Evolutionary conservation across 2,888 invertebrate genomes (phyloP).

Genomic region (Hoplodrina blanda): DNA sequence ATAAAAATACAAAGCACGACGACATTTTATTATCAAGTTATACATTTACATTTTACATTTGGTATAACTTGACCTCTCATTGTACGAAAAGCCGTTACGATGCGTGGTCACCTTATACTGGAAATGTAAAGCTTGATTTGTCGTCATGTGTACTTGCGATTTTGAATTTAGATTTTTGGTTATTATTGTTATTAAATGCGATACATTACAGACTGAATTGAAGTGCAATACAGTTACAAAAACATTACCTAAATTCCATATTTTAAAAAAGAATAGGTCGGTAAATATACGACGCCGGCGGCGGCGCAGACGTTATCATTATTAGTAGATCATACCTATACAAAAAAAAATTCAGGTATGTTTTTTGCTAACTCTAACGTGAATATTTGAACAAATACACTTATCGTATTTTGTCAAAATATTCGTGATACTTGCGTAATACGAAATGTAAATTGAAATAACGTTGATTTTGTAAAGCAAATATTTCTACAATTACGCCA

Average conservation of each 20-base stretch:
- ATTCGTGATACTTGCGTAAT: neutral
- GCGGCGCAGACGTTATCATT: neutral
- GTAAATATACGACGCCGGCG: neutral
- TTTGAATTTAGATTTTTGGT: slow-evolving; percentile 6
- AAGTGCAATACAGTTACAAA: slow-evolving; percentile 46
- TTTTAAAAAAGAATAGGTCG: neutral
- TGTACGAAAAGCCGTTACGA: neutral
- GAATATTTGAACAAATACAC: too few species aligned
- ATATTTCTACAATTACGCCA: neutral
- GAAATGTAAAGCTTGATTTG: neutral
- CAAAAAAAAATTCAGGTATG: too few species aligned
- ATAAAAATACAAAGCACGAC: slow-evolving; percentile 20
- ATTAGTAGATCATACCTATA: neutral
- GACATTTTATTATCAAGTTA: neutral
- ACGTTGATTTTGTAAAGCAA: neutral
- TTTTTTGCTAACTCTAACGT: too few species aligned
- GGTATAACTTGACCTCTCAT: neutral
- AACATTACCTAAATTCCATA: slow-evolving; percentile 1
- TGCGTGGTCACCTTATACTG: neutral
- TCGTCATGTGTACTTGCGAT: neutral
- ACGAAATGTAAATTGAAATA: neutral
- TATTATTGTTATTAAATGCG: slow-evolving; percentile 12
- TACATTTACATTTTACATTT: neutral
- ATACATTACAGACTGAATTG: neutral
- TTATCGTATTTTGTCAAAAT: neutral